Percentiles rank a stretch among this genome's conserved stretches.
These are phyloP conservation scores for Sphaerophoria rueppellii DNA, from an alignment of 2,888 invertebrate genomes.

Conservation along the genomic window DNA sequence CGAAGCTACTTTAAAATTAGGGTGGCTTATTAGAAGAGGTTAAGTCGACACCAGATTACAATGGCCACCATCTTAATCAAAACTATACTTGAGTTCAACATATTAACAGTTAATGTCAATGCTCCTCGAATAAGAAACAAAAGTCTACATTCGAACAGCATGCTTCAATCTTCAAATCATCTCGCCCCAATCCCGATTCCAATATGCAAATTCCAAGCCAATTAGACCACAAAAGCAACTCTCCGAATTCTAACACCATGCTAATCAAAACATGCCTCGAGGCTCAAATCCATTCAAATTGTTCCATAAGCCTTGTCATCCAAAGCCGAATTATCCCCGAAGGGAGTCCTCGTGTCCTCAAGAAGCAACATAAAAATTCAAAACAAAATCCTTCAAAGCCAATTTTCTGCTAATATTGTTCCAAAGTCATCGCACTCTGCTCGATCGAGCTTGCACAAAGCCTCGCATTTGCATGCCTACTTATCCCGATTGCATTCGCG, in stretches of 20 bases:
- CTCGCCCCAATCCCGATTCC: conserved; percentile 16
- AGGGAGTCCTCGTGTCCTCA: conserved; percentile 51
- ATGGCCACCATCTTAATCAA: too few species aligned
- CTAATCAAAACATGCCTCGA: conserved; percentile 51
- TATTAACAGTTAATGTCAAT: too few species aligned
- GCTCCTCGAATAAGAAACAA: too few species aligned
- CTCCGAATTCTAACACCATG: conserved; percentile 47
- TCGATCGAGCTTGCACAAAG: conserved; percentile 39
- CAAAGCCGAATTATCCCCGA: conserved; percentile 49
- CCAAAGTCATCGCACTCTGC: conserved; percentile 56
- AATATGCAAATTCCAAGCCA: conserved; percentile 66
- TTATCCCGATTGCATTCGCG: not conserved
- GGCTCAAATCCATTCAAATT: conserved; percentile 22
- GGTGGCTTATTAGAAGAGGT: too few species aligned
- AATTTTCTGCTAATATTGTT: conserved; percentile 65
- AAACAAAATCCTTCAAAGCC: conserved; percentile 47
- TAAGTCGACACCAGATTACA: too few species aligned
- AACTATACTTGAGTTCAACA: too few species aligned
- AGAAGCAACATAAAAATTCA: conserved; percentile 17
- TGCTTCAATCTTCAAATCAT: not conserved
- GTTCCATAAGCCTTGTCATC: conserved; percentile 28
- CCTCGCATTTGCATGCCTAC: conserved; percentile 58
- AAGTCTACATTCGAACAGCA: too few species aligned
- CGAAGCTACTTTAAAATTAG: too few species aligned
- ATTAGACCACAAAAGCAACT: conserved; percentile 65